Conservation (phyloP, 2,797 vertebrate genomes). For the Nyctibius grandis region DNA sequence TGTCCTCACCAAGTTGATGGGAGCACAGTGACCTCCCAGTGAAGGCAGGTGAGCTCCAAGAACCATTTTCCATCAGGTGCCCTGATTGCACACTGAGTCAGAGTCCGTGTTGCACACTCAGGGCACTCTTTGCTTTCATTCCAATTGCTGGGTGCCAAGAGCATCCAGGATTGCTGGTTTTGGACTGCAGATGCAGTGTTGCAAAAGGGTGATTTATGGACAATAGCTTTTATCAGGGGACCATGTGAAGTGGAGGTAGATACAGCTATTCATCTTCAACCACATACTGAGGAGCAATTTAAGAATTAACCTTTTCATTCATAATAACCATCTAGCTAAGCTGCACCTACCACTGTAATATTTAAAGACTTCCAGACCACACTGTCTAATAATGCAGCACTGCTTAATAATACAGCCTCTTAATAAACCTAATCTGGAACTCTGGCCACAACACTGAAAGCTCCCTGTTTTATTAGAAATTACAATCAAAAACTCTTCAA, state of each 20-base stretch:
- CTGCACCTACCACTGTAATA: not conserved
- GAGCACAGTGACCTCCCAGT: not conserved
- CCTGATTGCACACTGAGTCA: accelerated
- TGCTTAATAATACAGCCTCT: not conserved
- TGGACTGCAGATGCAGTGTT: not conserved
- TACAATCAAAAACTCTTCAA: not conserved
- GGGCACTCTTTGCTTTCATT: not conserved
- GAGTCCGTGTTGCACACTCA: not conserved
- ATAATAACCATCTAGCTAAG: not conserved
- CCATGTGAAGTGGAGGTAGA: not conserved
- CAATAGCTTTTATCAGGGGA: not conserved
- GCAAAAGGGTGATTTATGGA: not conserved
- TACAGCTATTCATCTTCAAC: not conserved
- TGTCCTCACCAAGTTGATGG: not conserved
- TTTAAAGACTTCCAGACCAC: not conserved
- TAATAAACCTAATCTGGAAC: not conserved
- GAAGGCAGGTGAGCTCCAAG: not conserved
- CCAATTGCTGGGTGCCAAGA: not conserved
- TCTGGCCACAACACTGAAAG: not conserved
- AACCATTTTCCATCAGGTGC: not conserved
- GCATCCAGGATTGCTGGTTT: not conserved
- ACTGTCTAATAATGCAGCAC: not conserved
- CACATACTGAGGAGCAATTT: not conserved
- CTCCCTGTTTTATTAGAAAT: not conserved
- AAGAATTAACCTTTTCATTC: not conserved